These are phyloP conservation scores for Andrena minutula DNA, from an alignment of 2,888 invertebrate species.

Conservation along the genomic window DNA sequence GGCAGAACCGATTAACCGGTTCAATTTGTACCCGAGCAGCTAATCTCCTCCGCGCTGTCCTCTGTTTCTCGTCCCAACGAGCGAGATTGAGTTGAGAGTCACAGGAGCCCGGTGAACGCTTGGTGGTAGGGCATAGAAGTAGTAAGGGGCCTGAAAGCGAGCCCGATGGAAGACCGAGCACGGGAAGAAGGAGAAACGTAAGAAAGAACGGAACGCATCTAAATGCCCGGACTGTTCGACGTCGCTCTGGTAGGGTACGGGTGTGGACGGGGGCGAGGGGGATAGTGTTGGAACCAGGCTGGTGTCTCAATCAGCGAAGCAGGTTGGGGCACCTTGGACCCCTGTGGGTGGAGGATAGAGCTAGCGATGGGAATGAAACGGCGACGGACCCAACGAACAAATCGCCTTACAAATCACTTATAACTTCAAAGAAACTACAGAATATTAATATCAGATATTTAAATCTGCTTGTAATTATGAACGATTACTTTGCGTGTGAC, in stretches of 20 bases:
- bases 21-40: slow-evolving; percentile 52
- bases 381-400: background rate
- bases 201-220: slow-evolving; percentile 67
- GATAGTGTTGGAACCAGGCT: slow-evolving; percentile 78
- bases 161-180: slow-evolving; percentile 48
- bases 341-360: slow-evolving; percentile 73
- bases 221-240: slow-evolving; percentile 71
- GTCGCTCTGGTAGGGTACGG: slow-evolving; percentile 50
- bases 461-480: background rate
- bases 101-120: slow-evolving; percentile 41
- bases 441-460: background rate
- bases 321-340: slow-evolving; percentile 82
- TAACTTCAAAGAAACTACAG: background rate
- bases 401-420: background rate
- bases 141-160: slow-evolving; percentile 59
- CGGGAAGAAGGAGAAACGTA: slow-evolving; percentile 58
- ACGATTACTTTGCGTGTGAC: background rate
- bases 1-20: slow-evolving; percentile 46
- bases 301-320: slow-evolving; percentile 84
- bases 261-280: slow-evolving; percentile 64
- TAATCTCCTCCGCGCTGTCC: slow-evolving; percentile 38
- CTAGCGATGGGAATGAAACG: slow-evolving; percentile 45
- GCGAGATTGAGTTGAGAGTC: slow-evolving; percentile 55
- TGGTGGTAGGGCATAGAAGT: slow-evolving; percentile 57
- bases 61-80: slow-evolving; percentile 13